Conservation (phyloP, 64 coral and sea anemone species). For the Porites lutea region DNA sequence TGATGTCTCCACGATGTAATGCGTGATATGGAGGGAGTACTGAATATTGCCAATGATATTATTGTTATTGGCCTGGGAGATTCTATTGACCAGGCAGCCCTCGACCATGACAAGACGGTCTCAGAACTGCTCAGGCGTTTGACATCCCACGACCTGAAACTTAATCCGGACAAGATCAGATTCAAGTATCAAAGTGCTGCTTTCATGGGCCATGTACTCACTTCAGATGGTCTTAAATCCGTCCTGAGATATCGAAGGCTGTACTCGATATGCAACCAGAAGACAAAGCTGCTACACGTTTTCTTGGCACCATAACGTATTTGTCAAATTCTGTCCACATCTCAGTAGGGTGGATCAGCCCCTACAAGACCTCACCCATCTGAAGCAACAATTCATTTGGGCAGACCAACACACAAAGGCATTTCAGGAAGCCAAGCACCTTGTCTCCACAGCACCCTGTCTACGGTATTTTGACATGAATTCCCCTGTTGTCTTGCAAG, state of each 20-base stretch:
- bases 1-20: too few species aligned
- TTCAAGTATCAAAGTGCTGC: too few species aligned
- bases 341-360: constrained; percentile 55
- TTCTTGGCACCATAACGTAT: constrained; percentile 60
- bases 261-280: constrained; percentile 53
- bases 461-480: constrained; percentile 26
- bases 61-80: too few species aligned
- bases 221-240: constrained; percentile 32
- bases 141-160: too few species aligned
- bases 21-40: too few species aligned
- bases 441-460: constrained; percentile 47
- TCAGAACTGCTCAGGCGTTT: too few species aligned
- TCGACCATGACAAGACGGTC: too few species aligned
- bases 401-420: constrained; percentile 66
- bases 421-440: constrained; percentile 50
- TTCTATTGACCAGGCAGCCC: too few species aligned
- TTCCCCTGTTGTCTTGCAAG: constrained; percentile 22
- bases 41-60: too few species aligned
- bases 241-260: constrained; percentile 26
- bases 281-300: constrained; percentile 58
- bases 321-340: constrained; percentile 64
- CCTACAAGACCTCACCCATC: constrained; percentile 60
- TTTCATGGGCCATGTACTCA: not conserved
- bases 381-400: constrained; percentile 57
- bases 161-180: too few species aligned